Evolutionary conservation across 2,888 invertebrate genomes (phyloP).

Genomic region (Perithous albicinctus): DNA sequence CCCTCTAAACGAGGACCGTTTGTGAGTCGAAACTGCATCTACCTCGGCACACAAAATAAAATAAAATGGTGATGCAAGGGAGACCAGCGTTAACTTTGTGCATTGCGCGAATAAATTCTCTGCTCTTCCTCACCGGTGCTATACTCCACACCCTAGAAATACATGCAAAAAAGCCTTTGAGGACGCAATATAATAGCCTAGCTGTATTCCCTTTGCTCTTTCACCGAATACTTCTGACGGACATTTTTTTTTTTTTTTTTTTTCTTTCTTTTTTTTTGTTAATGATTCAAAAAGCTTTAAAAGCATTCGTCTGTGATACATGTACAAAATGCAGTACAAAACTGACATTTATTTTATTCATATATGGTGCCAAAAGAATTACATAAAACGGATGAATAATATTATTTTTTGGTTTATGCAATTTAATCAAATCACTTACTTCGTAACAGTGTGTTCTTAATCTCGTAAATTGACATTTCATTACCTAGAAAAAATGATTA

Average conservation of each 20-base stretch:
- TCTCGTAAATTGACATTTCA: no score
- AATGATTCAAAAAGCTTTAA: constrained; percentile 5
- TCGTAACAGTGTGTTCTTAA: no score
- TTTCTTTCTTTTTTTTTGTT: no score
- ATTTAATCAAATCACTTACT: no score
- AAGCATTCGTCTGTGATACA: background rate
- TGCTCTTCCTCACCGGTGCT: constrained; percentile 33
- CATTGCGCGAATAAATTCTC: constrained; percentile 53
- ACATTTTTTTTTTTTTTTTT: background rate
- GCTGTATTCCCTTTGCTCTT: constrained; percentile 10
- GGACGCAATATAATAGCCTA: constrained; percentile 28
- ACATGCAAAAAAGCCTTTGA: constrained; percentile 41
- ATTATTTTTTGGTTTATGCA: no score
- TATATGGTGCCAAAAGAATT: background rate
- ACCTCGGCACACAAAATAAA: constrained; percentile 37
- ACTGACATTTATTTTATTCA: background rate
- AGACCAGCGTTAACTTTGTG: constrained; percentile 44
- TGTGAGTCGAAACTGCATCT: constrained; percentile 49
- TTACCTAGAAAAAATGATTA: no score
- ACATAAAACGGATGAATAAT: background rate
- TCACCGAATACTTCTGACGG: constrained; percentile 6
- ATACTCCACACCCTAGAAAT: constrained; percentile 34
- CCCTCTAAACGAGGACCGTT: constrained; percentile 60
- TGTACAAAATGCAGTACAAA: background rate
- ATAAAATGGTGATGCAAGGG: constrained; percentile 24